Percentiles rank a stretch among this genome's conserved stretches.
These are phyloP conservation scores for Oasisia sp. DNA, from an alignment of 2,888 invertebrate species.

Conservation along the genomic window DNA sequence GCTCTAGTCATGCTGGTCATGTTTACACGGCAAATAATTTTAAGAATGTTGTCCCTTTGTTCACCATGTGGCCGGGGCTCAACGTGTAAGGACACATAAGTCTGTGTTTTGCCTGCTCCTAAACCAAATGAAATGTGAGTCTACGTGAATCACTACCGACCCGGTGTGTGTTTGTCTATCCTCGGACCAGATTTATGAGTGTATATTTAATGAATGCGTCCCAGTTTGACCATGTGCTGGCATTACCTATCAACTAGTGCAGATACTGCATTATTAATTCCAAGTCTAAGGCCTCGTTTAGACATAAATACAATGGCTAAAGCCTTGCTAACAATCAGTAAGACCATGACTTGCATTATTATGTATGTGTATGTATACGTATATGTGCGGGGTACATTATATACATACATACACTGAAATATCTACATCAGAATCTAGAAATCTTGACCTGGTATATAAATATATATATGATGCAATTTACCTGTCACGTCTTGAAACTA, in stretches of 20 bases:
- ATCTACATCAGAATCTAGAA: neutral
- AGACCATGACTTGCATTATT: neutral
- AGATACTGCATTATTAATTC: neutral
- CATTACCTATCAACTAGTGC: no score
- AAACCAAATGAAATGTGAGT: neutral
- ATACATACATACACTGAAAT: neutral
- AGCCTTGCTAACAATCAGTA: neutral
- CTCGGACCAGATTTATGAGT: neutral
- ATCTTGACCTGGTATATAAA: no score
- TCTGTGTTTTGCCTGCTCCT: neutral
- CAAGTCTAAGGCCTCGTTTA: neutral
- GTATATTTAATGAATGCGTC: neutral
- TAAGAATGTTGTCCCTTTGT: conserved; percentile 17
- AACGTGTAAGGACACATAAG: neutral
- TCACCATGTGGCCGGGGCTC: neutral
- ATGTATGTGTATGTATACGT: conserved; percentile 13
- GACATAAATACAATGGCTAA: neutral
- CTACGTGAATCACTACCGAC: neutral
- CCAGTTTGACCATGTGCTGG: neutral
- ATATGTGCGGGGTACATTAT: neutral
- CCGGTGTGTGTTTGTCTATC: neutral
- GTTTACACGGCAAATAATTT: neutral
- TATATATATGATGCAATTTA: no score
- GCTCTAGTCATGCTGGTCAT: neutral
- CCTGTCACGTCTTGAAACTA: no score